A percentile compares a stretch with the other conserved stretches of the same genome.
Evolutionary conservation across 1,140 invertebrate genomes (phyloP).

Genomic region (Leucophenga varia): DNA sequence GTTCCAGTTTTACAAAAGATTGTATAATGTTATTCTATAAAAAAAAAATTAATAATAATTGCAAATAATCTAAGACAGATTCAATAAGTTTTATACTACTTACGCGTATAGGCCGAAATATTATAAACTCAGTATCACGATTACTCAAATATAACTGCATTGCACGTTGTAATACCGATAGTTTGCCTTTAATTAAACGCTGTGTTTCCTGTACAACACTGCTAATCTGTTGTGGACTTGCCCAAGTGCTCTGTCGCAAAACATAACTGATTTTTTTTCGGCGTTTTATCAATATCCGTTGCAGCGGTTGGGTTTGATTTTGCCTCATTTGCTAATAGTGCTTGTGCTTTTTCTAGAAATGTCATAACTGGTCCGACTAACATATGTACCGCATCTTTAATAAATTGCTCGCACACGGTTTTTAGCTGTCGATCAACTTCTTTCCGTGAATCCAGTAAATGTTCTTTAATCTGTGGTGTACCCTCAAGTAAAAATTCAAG

Average conservation of each 20-base stretch:
- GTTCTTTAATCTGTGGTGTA: constrained; percentile 88
- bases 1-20: constrained; percentile 79
- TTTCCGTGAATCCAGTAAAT: constrained; percentile 89
- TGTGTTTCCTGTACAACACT: constrained; percentile 66
- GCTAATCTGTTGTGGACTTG: constrained; percentile 60
- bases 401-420: constrained; percentile 87
- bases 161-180: constrained; percentile 78
- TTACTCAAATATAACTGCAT: constrained; percentile 97
- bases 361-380: constrained; percentile 72
- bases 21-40: constrained; percentile 85
- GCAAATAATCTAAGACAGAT: too few relatives aligned
- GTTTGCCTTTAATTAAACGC: constrained; percentile 74
- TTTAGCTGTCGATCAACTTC: constrained; percentile 93
- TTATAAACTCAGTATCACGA: constrained; percentile 92
- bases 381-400: constrained; percentile 75
- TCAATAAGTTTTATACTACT: too few relatives aligned
- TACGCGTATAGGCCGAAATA: constrained; percentile 89
- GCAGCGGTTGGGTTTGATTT: not conserved
- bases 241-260: constrained; percentile 57
- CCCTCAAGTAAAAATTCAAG: constrained; percentile 89
- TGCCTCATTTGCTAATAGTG: constrained; percentile 21
- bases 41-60: too few relatives aligned
- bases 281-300: constrained; percentile 9
- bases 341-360: constrained; percentile 73
- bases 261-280: constrained; percentile 32